These are phyloP conservation scores for Lindbergichthys nudifrons DNA, from an alignment of 2,797 vertebrate species.

Conservation along the genomic window DNA sequence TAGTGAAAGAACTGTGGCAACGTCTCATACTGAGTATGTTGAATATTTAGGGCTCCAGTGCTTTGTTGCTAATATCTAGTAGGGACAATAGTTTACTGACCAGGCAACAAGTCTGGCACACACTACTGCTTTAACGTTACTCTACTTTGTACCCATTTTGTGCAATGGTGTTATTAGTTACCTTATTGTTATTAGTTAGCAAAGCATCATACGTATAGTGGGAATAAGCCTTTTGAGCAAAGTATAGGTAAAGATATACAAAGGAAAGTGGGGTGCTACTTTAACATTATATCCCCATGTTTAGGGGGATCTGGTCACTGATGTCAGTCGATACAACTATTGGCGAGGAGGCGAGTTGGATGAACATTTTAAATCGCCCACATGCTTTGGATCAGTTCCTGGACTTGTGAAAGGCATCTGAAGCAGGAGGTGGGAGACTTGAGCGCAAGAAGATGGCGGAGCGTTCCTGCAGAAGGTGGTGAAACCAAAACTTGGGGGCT, in stretches of 20 bases:
- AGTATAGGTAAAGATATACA: conserved; percentile 24
- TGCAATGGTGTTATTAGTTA: background rate
- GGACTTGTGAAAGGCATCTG: conserved; percentile 92
- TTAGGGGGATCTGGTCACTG: conserved; percentile 25
- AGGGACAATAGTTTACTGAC: conserved; percentile 63
- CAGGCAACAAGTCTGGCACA: conserved; percentile 71
- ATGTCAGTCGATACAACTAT: conserved; percentile 72
- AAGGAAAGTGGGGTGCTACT: conserved; percentile 40
- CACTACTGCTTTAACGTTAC: conserved; percentile 20
- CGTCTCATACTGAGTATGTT: conserved; percentile 8
- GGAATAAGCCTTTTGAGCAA: conserved; percentile 9
- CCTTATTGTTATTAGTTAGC: background rate
- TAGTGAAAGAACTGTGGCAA: background rate
- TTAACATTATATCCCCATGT: conserved; percentile 26
- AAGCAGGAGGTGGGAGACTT: conserved; percentile 88
- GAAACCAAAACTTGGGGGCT: conserved; percentile 87
- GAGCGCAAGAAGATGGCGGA: conserved; percentile 94
- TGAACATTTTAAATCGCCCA: conserved; percentile 91
- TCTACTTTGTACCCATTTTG: conserved; percentile 32
- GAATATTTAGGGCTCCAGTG: conserved; percentile 25
- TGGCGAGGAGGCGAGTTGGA: conserved; percentile 86
- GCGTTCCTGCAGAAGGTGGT: conserved; percentile 88
- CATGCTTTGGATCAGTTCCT: conserved; percentile 94
- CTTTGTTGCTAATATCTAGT: conserved; percentile 33
- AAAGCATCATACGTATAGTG: background rate